Evolutionary conservation across 2,888 invertebrate species (phyloP), one percentile per base, ranked within the genome.

Genomic region (Diabrotica balteata): DNA sequence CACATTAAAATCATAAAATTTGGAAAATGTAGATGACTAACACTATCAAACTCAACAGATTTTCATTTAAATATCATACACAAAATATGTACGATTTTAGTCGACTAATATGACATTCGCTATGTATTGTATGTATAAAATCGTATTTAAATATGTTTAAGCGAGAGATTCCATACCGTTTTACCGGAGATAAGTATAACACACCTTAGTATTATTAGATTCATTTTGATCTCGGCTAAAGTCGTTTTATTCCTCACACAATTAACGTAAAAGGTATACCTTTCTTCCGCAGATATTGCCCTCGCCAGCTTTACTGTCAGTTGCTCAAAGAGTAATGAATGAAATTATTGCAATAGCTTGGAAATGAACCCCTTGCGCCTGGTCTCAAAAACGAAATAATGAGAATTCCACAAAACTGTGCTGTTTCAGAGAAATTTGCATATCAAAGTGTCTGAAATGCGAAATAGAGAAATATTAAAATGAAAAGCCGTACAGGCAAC

Each of bases 331-430:
- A 63, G 46, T 63, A 55, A 63, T 55, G 43, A 63, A 43, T 55
- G 7, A 49, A 63, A 63, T 63, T 55, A 55, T 63, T 63, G 49
- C 43, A 55, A 55, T 63, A 50, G 42, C 49, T 63, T 10, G 10
- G 49, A 54, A 62, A 49, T 55, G 42, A 63, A 49, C 49, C 44
- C 11, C 11, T 49, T 55, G 50, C 43, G 8, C 42, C 10, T 10
- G 11, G 55, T 11, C 42, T 49, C 46, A 46, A 49, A 63, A 47
- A 55, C 43, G 55, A 49, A 55, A 55, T 63, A 43, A 63, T 42
- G 63, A 49, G 49, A 63, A 55, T 63, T 63, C 63, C 63, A 32
- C 54, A 54, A 54, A 54, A 54, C 11, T 52, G 44, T 54, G 7
- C 43, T 54, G 54, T 54, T 54, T 43, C 54, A 54, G 43, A 54